Conservation (phyloP, 2,888 invertebrate species). For the Eumacrocentrus americanus region DNA sequence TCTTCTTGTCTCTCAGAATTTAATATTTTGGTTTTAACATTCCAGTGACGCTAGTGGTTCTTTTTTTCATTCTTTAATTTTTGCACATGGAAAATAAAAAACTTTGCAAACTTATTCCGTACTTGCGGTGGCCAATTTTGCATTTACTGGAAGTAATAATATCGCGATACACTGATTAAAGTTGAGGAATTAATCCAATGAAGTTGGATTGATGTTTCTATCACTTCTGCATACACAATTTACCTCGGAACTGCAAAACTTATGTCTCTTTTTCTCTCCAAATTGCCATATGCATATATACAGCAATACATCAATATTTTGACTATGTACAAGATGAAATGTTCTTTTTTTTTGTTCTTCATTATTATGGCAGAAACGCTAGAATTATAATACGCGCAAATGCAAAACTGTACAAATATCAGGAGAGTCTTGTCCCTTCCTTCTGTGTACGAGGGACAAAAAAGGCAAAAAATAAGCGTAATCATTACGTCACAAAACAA, state of each 20-base stretch:
- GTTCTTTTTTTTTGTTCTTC: not conserved
- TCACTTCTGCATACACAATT: not conserved
- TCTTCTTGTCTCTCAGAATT: too few species aligned
- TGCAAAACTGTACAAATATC: not conserved
- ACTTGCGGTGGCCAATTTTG: slow-evolving; percentile 46
- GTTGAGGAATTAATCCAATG: not conserved
- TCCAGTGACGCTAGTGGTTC: not conserved
- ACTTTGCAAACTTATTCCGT: too few species aligned
- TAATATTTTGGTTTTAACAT: too few species aligned
- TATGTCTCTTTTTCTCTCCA: not conserved
- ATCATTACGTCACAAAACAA: slow-evolving; percentile 30
- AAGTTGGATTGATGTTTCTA: not conserved
- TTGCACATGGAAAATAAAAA: slow-evolving; percentile 3
- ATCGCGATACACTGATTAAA: not conserved
- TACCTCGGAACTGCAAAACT: not conserved
- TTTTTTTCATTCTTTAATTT: not conserved
- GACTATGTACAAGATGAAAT: slow-evolving; percentile 19
- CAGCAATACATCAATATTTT: not conserved
- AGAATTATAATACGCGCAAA: not conserved
- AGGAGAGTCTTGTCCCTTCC: not conserved
- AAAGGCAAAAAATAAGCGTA: slow-evolving; percentile 48
- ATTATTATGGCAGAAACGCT: too few species aligned
- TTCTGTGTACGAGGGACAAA: not conserved
- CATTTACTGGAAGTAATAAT: not conserved
- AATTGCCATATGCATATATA: not conserved